phyloP scores from a whole-genome alignment of 92 coral and sea anemone species.

The Epizoanthus scotinus region DNA sequence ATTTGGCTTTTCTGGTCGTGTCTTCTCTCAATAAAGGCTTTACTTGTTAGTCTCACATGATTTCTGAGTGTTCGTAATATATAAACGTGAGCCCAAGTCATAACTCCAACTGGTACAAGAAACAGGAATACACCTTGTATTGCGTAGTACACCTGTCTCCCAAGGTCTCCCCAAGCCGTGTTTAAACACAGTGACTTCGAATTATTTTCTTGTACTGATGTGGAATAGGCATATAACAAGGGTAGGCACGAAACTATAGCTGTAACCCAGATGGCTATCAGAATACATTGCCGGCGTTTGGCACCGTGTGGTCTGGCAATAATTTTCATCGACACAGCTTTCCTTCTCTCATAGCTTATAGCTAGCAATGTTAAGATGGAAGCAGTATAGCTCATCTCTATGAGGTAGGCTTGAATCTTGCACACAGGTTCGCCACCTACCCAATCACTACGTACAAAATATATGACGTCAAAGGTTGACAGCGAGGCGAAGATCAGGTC shows the following conservation, averaged over 20 bases:
- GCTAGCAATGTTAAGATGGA: conserved; percentile 73
- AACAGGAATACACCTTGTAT: conserved; percentile 76
- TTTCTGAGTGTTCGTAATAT: conserved; percentile 59
- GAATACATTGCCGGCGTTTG: conserved; percentile 44
- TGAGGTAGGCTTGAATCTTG: conserved; percentile 74
- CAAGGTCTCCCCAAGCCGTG: conserved; percentile 67
- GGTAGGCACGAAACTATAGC: conserved; percentile 70
- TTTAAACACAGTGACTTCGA: conserved; percentile 68
- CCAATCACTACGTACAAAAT: conserved; percentile 69
- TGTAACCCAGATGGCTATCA: conserved; percentile 61
- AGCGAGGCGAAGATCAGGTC: conserved; percentile 75
- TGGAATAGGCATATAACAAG: conserved; percentile 76
- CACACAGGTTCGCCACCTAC: conserved; percentile 68
- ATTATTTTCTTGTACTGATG: conserved; percentile 44
- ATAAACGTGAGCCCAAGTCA: conserved; percentile 72
- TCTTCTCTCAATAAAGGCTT: neutral
- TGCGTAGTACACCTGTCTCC: conserved; percentile 83
- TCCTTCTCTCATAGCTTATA: conserved; percentile 73
- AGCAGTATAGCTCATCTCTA: conserved; percentile 78
- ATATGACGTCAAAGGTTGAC: conserved; percentile 71
- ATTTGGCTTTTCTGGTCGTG: neutral
- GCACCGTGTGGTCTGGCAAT: conserved; percentile 65
- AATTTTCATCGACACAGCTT: conserved; percentile 73
- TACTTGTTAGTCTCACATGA: conserved; percentile 46
- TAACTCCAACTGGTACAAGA: conserved; percentile 62